A percentile compares a stretch with the other conserved stretches of the same genome.
These are phyloP conservation scores for Oeneis ivallda DNA, from an alignment of 2,888 invertebrate species.

Conservation along the genomic window DNA sequence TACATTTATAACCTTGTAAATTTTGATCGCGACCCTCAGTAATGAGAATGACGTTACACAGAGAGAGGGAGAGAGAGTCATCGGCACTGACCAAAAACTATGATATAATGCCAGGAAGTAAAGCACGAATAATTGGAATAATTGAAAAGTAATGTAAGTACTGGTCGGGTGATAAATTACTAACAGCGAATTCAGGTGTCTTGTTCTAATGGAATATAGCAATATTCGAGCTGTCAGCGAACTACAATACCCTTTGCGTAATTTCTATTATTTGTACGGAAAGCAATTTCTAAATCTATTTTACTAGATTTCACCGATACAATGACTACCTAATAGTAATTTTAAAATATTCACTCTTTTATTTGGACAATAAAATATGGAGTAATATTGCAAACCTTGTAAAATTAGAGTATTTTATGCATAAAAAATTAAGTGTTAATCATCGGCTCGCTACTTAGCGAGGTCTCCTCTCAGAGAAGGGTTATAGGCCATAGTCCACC, in stretches of 20 bases:
- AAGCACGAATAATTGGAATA: slow-evolving; percentile 16
- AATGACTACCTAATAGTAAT: slow-evolving; percentile 7
- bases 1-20: neutral
- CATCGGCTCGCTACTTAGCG: too few relatives aligned
- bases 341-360: neutral
- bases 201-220: slow-evolving; percentile 35
- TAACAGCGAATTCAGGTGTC: slow-evolving; percentile 38
- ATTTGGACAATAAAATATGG: neutral
- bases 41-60: too few relatives aligned
- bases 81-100: neutral
- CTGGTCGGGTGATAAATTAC: slow-evolving; percentile 38
- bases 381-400: neutral
- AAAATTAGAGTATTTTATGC: slow-evolving; percentile 6
- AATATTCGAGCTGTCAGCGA: slow-evolving; percentile 34
- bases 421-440: too few relatives aligned
- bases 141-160: slow-evolving; percentile 41
- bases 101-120: slow-evolving; percentile 16
- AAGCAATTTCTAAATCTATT: slow-evolving; percentile 36
- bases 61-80: neutral
- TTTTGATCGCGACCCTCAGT: too few relatives aligned
- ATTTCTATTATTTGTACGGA: slow-evolving; percentile 36
- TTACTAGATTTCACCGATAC: slow-evolving; percentile 17
- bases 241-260: slow-evolving; percentile 38
- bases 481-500: too few relatives aligned
- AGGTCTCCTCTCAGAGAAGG: too few relatives aligned